Evolutionary conservation across 2,797 vertebrate genomes (phyloP).

Genomic region (Macropodus opercularis): DNA sequence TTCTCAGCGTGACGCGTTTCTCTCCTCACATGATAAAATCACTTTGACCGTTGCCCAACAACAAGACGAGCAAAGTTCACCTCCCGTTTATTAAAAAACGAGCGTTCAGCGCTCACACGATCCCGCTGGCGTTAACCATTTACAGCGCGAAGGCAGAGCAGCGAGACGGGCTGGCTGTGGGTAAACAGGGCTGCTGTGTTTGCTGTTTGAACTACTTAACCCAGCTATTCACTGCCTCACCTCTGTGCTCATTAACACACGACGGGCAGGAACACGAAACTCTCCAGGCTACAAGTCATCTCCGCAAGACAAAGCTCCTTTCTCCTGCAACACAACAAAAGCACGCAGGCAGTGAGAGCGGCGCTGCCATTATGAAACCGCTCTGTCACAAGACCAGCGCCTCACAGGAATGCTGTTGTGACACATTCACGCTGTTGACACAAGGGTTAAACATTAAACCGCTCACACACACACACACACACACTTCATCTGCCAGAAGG

Average conservation of each 20-base stretch:
- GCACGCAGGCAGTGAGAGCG: constrained; percentile 30
- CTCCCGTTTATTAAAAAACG: constrained; percentile 31
- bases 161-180: constrained; percentile 29
- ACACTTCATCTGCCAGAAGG: constrained; percentile 61
- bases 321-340: constrained; percentile 54
- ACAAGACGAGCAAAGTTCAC: constrained; percentile 66
- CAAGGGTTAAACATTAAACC: constrained; percentile 77
- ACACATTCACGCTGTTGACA: constrained; percentile 74
- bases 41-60: constrained; percentile 61
- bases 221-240: constrained; percentile 31
- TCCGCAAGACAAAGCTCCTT: constrained; percentile 42
- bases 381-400: constrained; percentile 72
- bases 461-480: constrained; percentile 45
- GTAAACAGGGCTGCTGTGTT: constrained; percentile 50
- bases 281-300: constrained; percentile 33
- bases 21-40: constrained; percentile 49
- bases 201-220: constrained; percentile 59
- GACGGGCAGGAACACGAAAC: constrained; percentile 66
- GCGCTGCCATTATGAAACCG: constrained; percentile 68
- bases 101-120: constrained; percentile 56
- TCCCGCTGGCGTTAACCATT: constrained; percentile 71
- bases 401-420: constrained; percentile 76
- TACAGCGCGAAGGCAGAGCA: constrained; percentile 49
- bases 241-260: constrained; percentile 48
- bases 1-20: constrained; percentile 26